Evolutionary conservation across 2,888 invertebrate genomes (phyloP).

Genomic region (Diadromus collaris): DNA sequence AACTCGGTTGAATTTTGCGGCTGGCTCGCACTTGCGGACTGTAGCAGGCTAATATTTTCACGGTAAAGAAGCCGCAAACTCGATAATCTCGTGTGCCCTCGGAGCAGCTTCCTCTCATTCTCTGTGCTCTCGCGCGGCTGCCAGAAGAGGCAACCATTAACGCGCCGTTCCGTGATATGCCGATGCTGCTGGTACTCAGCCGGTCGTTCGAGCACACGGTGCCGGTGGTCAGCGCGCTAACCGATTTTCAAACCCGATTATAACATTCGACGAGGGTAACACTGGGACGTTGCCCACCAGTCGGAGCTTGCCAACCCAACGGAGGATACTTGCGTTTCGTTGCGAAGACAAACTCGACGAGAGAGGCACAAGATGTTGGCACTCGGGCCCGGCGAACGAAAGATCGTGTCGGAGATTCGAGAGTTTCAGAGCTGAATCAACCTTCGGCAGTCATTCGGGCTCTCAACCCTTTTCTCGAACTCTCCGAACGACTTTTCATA

Average conservation of each 20-base stretch:
- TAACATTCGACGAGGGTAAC: conserved; percentile 42
- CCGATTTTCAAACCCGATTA: conserved; percentile 52
- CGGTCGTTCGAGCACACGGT: conserved; percentile 37
- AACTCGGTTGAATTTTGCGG: conserved; percentile 23
- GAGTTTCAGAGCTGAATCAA: conserved; percentile 40
- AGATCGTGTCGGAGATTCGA: conserved; percentile 56
- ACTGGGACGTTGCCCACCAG: conserved; percentile 29
- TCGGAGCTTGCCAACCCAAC: conserved; percentile 38
- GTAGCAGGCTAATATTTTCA: conserved; percentile 44
- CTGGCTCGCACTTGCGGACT: not conserved
- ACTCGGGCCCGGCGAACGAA: conserved; percentile 11
- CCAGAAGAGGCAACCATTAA: conserved; percentile 51
- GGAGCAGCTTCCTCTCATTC: not conserved
- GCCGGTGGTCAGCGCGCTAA: conserved; percentile 35
- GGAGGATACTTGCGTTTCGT: conserved; percentile 34
- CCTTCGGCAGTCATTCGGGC: conserved; percentile 31
- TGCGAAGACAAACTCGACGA: conserved; percentile 48
- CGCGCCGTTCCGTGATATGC: conserved; percentile 29
- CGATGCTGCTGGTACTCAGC: conserved; percentile 17
- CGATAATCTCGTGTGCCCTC: conserved; percentile 46
- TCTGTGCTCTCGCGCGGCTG: conserved; percentile 2
- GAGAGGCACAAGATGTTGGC: conserved; percentile 13
- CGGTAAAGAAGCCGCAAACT: conserved; percentile 46
- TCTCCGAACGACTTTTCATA: conserved; percentile 23
- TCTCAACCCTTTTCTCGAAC: conserved; percentile 16